A percentile compares a stretch with the other conserved stretches of the same genome.
phyloP scores from a whole-genome alignment of 2,888 invertebrate species.

The Leucophenga montana region DNA sequence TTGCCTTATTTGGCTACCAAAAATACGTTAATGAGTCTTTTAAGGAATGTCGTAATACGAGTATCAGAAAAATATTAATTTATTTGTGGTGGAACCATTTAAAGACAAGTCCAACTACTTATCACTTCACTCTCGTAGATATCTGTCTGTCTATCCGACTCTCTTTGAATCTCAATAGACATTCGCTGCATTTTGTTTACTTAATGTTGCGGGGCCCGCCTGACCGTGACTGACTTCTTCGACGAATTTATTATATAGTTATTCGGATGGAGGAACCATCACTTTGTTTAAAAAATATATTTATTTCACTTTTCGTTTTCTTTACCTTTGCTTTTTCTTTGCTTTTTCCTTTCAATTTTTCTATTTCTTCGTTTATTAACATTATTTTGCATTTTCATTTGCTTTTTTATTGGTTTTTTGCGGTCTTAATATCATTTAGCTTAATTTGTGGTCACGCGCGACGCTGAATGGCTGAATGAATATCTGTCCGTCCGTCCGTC shows the following conservation, averaged over 20 bases:
- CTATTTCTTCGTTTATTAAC: not conserved
- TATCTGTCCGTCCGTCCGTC: no score
- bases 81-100: no score
- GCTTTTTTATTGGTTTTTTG: not conserved
- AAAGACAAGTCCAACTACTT: not conserved
- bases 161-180: not conserved
- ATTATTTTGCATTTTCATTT: not conserved
- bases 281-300: not conserved
- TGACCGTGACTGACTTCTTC: slow-evolving; percentile 40
- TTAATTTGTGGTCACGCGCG: not conserved
- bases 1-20: no score
- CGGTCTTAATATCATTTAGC: not conserved
- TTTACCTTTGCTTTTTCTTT: no score
- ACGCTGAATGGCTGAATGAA: not conserved
- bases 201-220: slow-evolving; percentile 17
- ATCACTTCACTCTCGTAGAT: no score
- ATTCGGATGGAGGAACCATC: no score
- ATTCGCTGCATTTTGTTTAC: not conserved
- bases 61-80: no score
- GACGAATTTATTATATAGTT: slow-evolving; percentile 60
- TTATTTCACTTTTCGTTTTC: not conserved
- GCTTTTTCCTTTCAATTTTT: not conserved
- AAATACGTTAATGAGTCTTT: no score
- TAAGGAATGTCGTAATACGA: no score
- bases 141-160: not conserved